phyloP scores from a whole-genome alignment of 2,888 invertebrate species.

The Resseliella maxima region DNA sequence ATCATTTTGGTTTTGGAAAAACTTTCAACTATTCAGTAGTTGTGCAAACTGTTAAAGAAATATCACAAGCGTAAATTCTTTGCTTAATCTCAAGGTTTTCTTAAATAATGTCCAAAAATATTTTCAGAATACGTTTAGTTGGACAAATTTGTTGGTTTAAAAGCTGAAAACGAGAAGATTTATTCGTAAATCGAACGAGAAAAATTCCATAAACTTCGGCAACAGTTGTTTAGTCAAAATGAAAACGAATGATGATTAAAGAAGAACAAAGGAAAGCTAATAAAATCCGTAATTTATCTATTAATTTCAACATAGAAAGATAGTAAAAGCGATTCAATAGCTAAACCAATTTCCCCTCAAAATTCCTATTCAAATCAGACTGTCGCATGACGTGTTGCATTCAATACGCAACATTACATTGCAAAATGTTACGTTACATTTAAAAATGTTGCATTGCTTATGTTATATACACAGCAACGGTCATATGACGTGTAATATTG shows the following conservation, averaged over 20 bases:
- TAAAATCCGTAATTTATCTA: conserved; percentile 48
- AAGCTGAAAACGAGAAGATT: background rate
- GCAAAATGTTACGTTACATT: background rate
- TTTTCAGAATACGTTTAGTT: background rate
- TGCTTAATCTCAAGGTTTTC: background rate
- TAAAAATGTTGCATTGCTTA: background rate
- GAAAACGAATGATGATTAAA: conserved; percentile 1
- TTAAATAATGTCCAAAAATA: background rate
- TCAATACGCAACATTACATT: background rate
- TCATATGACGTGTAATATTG: background rate
- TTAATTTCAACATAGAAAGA: conserved; percentile 23
- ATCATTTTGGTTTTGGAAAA: background rate
- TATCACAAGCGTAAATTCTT: no score
- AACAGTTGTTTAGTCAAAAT: background rate
- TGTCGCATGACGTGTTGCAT: background rate
- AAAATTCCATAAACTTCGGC: background rate
- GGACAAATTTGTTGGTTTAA: background rate
- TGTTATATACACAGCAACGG: background rate
- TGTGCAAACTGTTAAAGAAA: background rate
- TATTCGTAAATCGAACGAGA: background rate
- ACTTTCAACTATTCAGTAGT: background rate
- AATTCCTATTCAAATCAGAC: background rate
- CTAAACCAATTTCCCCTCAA: background rate
- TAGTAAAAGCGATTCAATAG: background rate
- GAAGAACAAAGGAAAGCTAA: background rate